Percentiles rank a stretch among this genome's conserved stretches.
Evolutionary conservation across 2,113 vertebrate genomes (phyloP).

Genomic region (Elanus axillaris): DNA sequence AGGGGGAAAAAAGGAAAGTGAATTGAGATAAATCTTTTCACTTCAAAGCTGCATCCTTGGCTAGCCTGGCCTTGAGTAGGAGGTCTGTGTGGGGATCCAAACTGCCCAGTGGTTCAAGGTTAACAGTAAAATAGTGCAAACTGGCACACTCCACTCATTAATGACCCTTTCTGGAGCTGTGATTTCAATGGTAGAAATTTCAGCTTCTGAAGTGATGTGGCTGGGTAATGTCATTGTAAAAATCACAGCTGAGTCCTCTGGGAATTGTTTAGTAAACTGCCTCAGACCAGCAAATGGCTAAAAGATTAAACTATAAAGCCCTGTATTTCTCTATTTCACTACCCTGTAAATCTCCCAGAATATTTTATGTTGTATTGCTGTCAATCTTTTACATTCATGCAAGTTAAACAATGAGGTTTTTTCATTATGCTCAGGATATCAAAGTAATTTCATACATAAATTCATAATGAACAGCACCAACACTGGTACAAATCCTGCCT

Average conservation of each 20-base stretch:
- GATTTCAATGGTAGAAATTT: neutral
- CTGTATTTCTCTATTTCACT: neutral
- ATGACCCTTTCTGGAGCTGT: neutral
- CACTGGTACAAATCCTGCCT: neutral
- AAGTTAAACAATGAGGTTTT: neutral
- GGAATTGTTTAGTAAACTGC: neutral
- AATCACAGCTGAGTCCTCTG: neutral
- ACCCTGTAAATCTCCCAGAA: neutral
- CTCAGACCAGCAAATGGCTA: neutral
- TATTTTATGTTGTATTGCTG: neutral
- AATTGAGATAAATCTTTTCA: neutral
- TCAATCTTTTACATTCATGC: neutral
- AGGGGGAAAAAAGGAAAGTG: neutral
- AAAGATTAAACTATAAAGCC: neutral
- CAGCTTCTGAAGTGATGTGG: neutral
- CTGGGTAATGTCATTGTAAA: neutral
- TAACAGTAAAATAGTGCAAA: neutral
- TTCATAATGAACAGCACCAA: neutral
- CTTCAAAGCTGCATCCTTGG: neutral
- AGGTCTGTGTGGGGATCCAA: neutral
- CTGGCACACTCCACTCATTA: neutral
- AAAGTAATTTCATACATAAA: neutral
- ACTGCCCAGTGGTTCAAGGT: neutral
- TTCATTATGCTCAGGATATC: neutral
- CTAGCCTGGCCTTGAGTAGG: neutral